Conservation (phyloP, 2,797 vertebrate species). For the Vultur gryphus region DNA sequence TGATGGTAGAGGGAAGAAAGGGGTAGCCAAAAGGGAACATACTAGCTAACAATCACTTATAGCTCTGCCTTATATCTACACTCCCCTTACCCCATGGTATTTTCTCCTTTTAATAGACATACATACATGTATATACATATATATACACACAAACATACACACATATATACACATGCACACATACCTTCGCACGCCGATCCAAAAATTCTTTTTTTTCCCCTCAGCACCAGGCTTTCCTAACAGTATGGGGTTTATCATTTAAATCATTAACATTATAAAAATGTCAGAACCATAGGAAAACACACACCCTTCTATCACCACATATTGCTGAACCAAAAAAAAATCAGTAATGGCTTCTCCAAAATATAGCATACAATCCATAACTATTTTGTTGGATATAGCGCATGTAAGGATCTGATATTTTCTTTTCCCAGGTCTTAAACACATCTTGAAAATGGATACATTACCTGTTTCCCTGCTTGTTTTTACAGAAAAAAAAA, state of each 20-base stretch:
- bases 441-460: not conserved
- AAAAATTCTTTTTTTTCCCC: not conserved
- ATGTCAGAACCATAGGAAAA: not conserved
- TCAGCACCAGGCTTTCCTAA: not conserved
- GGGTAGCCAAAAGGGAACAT: not conserved
- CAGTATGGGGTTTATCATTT: not conserved
- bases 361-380: not conserved
- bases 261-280: not conserved
- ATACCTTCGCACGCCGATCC: fast-evolving
- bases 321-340: not conserved
- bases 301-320: not conserved
- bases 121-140: slow-evolving; percentile 39
- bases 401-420: not conserved
- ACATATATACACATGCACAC: not conserved
- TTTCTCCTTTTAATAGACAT: not conserved
- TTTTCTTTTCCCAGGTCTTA: not conserved
- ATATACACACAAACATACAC: not conserved
- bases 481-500: not conserved
- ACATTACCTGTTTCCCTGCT: not conserved
- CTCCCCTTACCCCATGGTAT: not conserved
- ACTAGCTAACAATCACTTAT: not conserved
- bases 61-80: not conserved
- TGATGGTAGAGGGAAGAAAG: not conserved
- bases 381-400: not conserved
- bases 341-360: not conserved